phyloP scores from a whole-genome alignment of 2,888 invertebrate species.

The Perithous albicinctus region DNA sequence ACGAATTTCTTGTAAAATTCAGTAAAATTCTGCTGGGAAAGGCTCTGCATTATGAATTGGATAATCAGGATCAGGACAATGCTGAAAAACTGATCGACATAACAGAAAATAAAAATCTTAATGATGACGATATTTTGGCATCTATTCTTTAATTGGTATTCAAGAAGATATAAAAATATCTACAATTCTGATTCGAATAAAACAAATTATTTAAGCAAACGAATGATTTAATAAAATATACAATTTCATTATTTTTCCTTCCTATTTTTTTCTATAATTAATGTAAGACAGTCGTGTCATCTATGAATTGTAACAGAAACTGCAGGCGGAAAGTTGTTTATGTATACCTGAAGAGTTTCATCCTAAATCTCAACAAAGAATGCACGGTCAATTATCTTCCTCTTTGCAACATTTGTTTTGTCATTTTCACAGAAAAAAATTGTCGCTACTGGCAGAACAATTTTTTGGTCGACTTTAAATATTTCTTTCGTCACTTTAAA shows the following conservation, averaged over 20 bases:
- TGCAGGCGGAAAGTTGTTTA: not conserved
- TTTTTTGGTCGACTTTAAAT: too few relatives aligned
- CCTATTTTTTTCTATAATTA: not conserved
- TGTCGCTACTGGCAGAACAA: too few relatives aligned
- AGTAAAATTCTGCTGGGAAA: slow-evolving; percentile 43
- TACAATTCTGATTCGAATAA: too few relatives aligned
- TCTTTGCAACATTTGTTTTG: too few relatives aligned
- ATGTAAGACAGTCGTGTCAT: not conserved
- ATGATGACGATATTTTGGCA: not conserved
- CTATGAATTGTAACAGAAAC: not conserved
- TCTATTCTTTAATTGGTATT: not conserved
- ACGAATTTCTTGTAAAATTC: slow-evolving; percentile 59
- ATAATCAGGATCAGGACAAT: slow-evolving; percentile 10
- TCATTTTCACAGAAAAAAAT: too few relatives aligned
- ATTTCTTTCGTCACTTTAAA: too few relatives aligned
- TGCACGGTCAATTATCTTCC: not conserved
- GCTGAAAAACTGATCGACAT: not conserved
- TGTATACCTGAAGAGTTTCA: not conserved
- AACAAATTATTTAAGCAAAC: too few relatives aligned
- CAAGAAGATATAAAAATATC: not conserved
- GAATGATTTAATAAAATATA: too few relatives aligned
- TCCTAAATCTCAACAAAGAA: not conserved
- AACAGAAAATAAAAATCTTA: not conserved
- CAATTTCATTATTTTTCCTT: too few relatives aligned
- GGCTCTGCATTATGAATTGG: slow-evolving; percentile 41